Evolutionary conservation across 1,140 invertebrate species (phyloP), one percentile per base, ranked within the genome.

Genomic region (Contarinia nasturtii): DNA sequence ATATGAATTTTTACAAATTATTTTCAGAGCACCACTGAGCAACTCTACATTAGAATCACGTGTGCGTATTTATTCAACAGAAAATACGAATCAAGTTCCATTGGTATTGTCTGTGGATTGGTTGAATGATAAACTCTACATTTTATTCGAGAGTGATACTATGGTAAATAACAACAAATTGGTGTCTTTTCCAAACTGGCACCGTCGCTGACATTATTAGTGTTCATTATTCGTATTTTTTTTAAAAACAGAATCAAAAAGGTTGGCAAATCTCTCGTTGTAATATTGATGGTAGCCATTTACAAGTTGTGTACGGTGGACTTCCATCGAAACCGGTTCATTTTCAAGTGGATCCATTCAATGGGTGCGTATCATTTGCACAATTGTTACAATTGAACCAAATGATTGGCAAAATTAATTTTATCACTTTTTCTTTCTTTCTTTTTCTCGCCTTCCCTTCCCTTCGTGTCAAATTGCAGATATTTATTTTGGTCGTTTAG

Each of bases 281-380:
- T 59, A 73, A 77, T 55, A 67, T 87, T 10, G 73, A 82, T 54
- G 82, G 81, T 0, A 70, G 68, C 51, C 72, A 73, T 48, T 67
- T 79, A 40, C 74, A 74, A 7, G 70, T 80, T 0, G 77, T 82
- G 11, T 63, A 82, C 47, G 72, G 74, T 17, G 76, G 77, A 0
- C 70, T 89, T 20, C 60, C 70, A 18, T 70, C 69, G 0, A 69
- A 73, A 54, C 79, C 86, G 0, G 67, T 73, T 42, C 81, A 86
- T 55, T 74, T 94, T 49, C 79, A 90, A 63, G 80, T 92, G 1
- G 90, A 95, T 70, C 86, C 91, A 19, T 81, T 86, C 51, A 94
- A 93, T 63, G 90, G 89, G 66, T 89, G 66, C 69, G 67, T 55
- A 45, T 20, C 34, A 50, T 17, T 47, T 44, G 40, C 19, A 27